Conservation (phyloP, 2,888 invertebrate genomes). For the Acleris laterana region DNA sequence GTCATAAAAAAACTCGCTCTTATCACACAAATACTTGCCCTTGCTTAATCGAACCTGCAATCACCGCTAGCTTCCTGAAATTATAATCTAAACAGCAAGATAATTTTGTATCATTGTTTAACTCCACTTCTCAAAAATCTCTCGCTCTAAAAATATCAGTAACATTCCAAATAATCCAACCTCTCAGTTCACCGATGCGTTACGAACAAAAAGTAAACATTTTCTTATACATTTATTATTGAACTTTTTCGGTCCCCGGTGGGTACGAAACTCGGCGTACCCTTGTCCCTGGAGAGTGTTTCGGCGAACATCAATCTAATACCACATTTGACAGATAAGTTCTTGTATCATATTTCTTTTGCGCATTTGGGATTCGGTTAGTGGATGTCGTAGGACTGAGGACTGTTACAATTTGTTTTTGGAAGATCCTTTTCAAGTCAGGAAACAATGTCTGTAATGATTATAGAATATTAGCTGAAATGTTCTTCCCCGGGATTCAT, state of each 20-base stretch:
- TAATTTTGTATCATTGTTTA: no score
- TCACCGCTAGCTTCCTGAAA: no score
- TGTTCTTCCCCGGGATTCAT: no score
- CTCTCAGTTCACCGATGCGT: constrained; percentile 15
- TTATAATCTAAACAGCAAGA: no score
- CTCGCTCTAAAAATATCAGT: no score
- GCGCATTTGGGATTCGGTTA: constrained; percentile 43
- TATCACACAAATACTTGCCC: no score
- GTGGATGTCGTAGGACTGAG: constrained; percentile 5
- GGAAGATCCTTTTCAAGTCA: no score
- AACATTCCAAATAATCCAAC: constrained; percentile 3
- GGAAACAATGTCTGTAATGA: no score
- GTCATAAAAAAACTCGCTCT: no score
- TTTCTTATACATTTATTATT: constrained; percentile 50
- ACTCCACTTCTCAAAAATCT: no score
- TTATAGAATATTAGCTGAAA: no score
- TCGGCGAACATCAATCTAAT: constrained; percentile 60
- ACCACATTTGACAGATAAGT: constrained; percentile 60
- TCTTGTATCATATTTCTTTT: constrained; percentile 60
- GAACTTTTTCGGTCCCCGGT: constrained; percentile 50
- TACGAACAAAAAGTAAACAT: constrained; percentile 41
- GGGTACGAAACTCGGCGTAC: constrained; percentile 46
- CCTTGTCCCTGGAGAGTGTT: constrained; percentile 49
- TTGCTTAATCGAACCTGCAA: no score
- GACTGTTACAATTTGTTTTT: background rate